A percentile compares a stretch with the other conserved stretches of the same genome.
Evolutionary conservation across 2,797 vertebrate species (phyloP).

Genomic region (Tauraco hartlaubi): DNA sequence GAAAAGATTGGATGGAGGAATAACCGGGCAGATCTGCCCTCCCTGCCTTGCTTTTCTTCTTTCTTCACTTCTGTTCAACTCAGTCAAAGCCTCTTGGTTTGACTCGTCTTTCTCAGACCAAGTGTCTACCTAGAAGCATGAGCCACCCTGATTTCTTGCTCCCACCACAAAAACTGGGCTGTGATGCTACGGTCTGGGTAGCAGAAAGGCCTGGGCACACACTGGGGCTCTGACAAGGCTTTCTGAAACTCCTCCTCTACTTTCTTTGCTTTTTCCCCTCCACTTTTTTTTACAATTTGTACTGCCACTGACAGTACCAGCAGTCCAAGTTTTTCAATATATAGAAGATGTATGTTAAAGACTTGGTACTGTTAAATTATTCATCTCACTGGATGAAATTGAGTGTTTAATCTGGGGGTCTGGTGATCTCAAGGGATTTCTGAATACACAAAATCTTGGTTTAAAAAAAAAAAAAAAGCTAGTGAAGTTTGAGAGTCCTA

Average conservation of each 20-base stretch:
- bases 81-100: background rate
- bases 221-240: background rate
- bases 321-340: background rate
- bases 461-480: background rate
- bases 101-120: background rate
- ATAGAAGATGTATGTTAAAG: background rate
- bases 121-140: rapidly evolving
- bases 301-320: background rate
- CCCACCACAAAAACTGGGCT: background rate
- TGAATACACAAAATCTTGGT: background rate
- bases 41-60: background rate
- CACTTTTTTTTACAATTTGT: background rate
- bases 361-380: background rate
- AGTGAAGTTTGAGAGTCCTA: background rate
- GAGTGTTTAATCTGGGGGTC: background rate
- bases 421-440: background rate
- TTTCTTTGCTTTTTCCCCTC: rapidly evolving
- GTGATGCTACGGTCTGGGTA: rapidly evolving
- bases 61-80: background rate
- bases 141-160: background rate
- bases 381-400: background rate
- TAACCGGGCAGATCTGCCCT: background rate
- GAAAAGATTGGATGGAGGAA: background rate
- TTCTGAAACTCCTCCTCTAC: background rate
- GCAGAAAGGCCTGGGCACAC: background rate